Evolutionary conservation across 1,140 invertebrate genomes (phyloP), one percentile per base, ranked within the genome.

Genomic region (Saccostrea glomerata): DNA sequence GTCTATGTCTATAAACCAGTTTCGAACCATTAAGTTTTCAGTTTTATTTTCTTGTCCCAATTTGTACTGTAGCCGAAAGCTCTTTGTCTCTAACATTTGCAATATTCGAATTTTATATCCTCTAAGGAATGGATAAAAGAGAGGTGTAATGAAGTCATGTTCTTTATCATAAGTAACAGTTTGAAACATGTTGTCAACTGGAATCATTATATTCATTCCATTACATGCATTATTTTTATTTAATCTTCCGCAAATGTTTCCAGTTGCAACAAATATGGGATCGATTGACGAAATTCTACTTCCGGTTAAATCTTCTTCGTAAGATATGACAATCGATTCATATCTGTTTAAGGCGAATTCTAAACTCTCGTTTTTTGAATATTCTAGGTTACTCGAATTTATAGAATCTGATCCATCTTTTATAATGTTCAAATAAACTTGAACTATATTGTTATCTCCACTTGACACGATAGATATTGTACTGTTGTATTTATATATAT

Each of bases 171-270:
- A 25, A 7, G 6, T 25, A 11, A 7, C 47, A 7, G 15, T 1
- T 9, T 83, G 15, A 54, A 5, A 13, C 13, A 17, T 20, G 54
- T 47, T n/a, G 47, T 47, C 54, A 13, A 55, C 6, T 40, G 82
- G 82, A n/a, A 55, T 83, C 82, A 83, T 15, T 9, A 30, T 20
- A 55, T 83, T 23, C 82, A 83, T 47, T 83, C 82, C 82, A 30
- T 30, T 83, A 47, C 82, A 83, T 17, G 82, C 82, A 83, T 83
- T 20, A 15, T n/a, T 30, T 30, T 83, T 36, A 15, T 83, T 20
- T 20, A 83, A 30, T 11, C 82, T 30, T 55, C 82, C 82, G 13
- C 82, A 83, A 9, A 17, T 83, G 82, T 83, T 83, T 47, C 82
- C 82, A 13, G 82, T 83, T 6, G 82, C 36, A 54, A 83, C 7